phyloP scores from a whole-genome alignment of 2,888 invertebrate genomes.

The Lycaena phlaeas region DNA sequence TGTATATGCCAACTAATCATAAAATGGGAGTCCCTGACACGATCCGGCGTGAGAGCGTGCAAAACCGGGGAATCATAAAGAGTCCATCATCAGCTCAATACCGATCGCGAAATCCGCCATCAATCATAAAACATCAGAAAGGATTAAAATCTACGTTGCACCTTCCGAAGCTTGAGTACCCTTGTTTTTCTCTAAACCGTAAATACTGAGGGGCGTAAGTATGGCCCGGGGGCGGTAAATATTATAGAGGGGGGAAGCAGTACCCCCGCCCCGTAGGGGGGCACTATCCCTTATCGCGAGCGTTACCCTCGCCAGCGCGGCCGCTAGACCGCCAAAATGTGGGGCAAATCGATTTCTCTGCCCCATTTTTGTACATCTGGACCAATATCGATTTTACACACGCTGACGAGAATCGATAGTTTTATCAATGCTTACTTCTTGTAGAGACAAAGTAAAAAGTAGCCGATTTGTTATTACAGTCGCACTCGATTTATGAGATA shows the following conservation, averaged over 20 bases:
- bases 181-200: conserved; percentile 74
- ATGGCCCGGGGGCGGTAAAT: conserved; percentile 72
- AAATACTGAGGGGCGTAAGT: conserved; percentile 73
- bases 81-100: conserved; percentile 63
- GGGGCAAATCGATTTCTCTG: conserved; percentile 70
- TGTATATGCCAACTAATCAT: conserved; percentile 31
- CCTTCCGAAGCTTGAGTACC: conserved; percentile 71
- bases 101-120: conserved; percentile 69
- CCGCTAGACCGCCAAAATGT: conserved; percentile 68
- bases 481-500: background rate
- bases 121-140: conserved; percentile 73
- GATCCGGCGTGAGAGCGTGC: conserved; percentile 30
- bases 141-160: conserved; percentile 74
- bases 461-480: background rate
- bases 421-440: conserved; percentile 6
- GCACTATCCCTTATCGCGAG: conserved; percentile 73
- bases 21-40: conserved; percentile 38
- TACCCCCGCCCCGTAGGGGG: conserved; percentile 51
- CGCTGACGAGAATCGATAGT: conserved; percentile 22
- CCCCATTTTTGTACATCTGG: conserved; percentile 73
- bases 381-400: conserved; percentile 62
- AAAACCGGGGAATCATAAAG: conserved; percentile 48
- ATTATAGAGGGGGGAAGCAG: conserved; percentile 61
- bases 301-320: conserved; percentile 68
- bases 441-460: no score